Evolutionary conservation across 2,113 vertebrate species (phyloP).

Genomic region (Alethe diademata): DNA sequence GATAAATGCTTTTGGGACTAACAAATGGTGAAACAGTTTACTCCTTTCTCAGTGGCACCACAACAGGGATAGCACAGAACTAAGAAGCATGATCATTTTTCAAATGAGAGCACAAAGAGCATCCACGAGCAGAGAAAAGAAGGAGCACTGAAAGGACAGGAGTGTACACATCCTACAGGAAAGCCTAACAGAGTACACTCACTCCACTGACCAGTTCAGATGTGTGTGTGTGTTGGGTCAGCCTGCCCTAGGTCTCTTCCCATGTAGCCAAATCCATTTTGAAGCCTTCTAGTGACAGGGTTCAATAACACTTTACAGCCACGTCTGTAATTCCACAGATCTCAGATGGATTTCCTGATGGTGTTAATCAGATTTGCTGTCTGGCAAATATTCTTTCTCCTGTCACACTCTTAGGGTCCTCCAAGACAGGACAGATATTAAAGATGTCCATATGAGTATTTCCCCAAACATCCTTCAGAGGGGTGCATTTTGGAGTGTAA

Average conservation of each 20-base stretch:
- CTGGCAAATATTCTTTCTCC: background rate
- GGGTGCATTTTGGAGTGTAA: background rate
- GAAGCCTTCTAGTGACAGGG: background rate
- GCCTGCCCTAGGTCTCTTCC: background rate
- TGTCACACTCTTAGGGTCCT: background rate
- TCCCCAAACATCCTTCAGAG: background rate
- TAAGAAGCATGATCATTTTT: background rate
- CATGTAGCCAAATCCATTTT: background rate
- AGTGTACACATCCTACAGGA: background rate
- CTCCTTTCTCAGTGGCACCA: background rate
- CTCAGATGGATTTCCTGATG: background rate
- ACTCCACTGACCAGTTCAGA: background rate
- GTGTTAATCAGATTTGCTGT: background rate
- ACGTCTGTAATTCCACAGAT: background rate
- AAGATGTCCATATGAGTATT: background rate
- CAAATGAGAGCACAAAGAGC: background rate
- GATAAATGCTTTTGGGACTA: background rate
- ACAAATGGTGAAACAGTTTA: background rate
- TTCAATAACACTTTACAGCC: background rate
- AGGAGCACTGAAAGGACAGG: background rate
- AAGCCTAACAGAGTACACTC: background rate
- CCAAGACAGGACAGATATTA: background rate
- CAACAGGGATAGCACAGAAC: background rate
- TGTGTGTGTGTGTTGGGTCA: background rate
- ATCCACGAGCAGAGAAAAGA: background rate